Conservation (phyloP, 2,113 vertebrate species). For the Cercopithecus mona region DNA sequence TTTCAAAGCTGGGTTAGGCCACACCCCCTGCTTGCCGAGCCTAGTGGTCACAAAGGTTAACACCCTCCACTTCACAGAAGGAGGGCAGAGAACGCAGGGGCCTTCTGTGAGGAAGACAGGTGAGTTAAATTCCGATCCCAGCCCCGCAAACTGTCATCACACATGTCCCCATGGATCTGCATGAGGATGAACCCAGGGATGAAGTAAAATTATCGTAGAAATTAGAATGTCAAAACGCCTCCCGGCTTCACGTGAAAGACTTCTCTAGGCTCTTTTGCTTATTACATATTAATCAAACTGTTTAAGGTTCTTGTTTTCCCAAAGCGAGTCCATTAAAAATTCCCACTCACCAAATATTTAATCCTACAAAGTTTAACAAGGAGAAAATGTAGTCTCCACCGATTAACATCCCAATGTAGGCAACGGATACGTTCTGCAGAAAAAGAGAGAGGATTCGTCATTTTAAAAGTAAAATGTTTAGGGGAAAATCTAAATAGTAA, state of each 20-base stretch:
- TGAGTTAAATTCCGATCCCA: background rate
- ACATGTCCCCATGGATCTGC: background rate
- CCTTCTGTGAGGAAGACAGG: background rate
- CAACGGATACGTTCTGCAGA: conserved; percentile 92
- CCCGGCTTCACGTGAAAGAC: background rate
- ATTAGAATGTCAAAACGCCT: background rate
- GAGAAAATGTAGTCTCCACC: conserved; percentile 96
- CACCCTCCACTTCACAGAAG: background rate
- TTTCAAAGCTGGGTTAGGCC: background rate
- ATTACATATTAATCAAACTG: background rate
- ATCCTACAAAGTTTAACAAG: conserved; percentile 91
- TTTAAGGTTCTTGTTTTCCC: conserved; percentile 1
- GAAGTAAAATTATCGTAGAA: background rate
- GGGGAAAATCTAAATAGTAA: background rate
- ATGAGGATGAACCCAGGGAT: background rate
- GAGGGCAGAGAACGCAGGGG: background rate
- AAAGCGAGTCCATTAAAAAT: conserved; percentile 58
- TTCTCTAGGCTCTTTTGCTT: background rate
- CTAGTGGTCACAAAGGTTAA: background rate
- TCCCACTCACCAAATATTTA: conserved; percentile 95
- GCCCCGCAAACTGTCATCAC: background rate
- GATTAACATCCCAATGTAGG: conserved; percentile 93
- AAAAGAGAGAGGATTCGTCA: conserved; percentile 23
- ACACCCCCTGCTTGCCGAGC: too few species aligned
- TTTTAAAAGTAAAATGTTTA: background rate